Evolutionary conservation across 2,113 vertebrate genomes (phyloP).

Genomic region (Spilogale gracilis): DNA sequence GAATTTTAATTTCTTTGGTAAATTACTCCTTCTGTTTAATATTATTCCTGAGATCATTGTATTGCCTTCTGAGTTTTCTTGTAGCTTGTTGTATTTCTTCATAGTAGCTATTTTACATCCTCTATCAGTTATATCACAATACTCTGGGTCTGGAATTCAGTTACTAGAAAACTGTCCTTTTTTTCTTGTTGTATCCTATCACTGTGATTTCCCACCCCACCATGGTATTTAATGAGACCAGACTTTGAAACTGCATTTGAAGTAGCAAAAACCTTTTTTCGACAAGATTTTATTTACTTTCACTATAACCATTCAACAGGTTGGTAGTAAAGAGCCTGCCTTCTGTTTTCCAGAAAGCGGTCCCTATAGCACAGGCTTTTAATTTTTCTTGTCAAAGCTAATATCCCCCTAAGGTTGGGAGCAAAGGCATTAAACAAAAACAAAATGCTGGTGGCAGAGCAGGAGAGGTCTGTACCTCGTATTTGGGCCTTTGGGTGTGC

Average conservation of each 20-base stretch:
- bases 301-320: not conserved
- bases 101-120: not conserved
- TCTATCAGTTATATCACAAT: not conserved
- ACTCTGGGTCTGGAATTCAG: not conserved
- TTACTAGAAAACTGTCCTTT: not conserved
- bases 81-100: not conserved
- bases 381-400: no score
- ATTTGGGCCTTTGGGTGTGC: not conserved
- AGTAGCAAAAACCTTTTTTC: not conserved
- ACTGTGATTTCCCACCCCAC: no score
- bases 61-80: not conserved
- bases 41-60: not conserved
- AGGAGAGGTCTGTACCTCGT: not conserved
- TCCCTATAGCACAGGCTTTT: not conserved
- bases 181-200: not conserved
- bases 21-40: not conserved
- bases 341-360: not conserved
- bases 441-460: not conserved
- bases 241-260: not conserved
- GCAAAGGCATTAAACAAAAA: not conserved
- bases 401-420: not conserved
- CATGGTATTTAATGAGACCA: not conserved
- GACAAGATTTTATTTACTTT: not conserved
- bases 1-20: not conserved
- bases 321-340: no score